A percentile compares a stretch with the other conserved stretches of the same genome.
Conservation (phyloP, 2,113 vertebrate genomes). For the Tursiops truncatus region DNA sequence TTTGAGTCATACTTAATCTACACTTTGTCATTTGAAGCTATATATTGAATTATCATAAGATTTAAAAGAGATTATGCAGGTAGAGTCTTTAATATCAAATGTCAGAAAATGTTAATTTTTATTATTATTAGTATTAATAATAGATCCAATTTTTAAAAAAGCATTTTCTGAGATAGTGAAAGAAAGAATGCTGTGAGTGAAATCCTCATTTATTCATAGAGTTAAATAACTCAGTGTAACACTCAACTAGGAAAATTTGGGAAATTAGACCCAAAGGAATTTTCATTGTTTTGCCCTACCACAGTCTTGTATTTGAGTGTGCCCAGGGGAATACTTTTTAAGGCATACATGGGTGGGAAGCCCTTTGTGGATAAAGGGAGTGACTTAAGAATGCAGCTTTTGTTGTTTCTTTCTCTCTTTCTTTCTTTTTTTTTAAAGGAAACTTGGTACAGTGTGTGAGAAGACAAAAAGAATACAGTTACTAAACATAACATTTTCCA, state of each 20-base stretch:
- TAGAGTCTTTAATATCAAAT: background rate
- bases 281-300: slow-evolving; percentile 10
- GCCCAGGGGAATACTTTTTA: background rate
- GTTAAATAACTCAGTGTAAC: slow-evolving; percentile 10
- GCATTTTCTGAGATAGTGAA: background rate
- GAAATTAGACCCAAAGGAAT: slow-evolving; percentile 10
- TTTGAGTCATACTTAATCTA: background rate
- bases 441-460: background rate
- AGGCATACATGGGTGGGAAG: slow-evolving; percentile 39
- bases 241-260: slow-evolving; percentile 2
- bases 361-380: slow-evolving; percentile 16
- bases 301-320: slow-evolving; percentile 3
- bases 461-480: slow-evolving; percentile 61
- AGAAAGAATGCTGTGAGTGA: background rate
- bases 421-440: background rate
- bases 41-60: background rate
- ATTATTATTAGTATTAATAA: background rate
- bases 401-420: background rate
- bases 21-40: background rate
- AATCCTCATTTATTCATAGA: background rate
- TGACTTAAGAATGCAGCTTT: slow-evolving; percentile 37
- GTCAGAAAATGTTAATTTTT: background rate
- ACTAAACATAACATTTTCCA: slow-evolving; percentile 33
- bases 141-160: background rate
- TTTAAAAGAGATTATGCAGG: background rate